Base-by-base conservation (phyloP, 2,797 vertebrate species). In the Tenualosa thibaudeaui region DNA sequence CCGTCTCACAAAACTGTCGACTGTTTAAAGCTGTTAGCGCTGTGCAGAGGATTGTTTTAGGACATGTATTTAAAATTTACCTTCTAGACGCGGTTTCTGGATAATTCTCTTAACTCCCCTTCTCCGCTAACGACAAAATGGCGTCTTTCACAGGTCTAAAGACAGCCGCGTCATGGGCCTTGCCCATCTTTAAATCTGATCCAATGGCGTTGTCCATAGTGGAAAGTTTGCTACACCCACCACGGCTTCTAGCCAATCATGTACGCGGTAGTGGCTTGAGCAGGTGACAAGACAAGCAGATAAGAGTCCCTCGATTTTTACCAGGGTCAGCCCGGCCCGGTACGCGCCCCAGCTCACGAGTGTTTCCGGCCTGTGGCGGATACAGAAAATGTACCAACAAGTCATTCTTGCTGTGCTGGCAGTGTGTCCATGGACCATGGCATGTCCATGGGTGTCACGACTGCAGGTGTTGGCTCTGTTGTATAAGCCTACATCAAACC, bases 41-140 rank as follows among this genome's bases (percentile, higher is more conserved):
- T 78, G 17, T 78, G 71, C 37, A 78, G 17, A 19, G 5, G 13
- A 37, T 15, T 43, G 37, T 43, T 43, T 40, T 19, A 75, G 13
- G 7, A 46, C 19, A 46, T 78, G 43, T 17, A 78, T 43, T 46
- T 43, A 19, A 78, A 78, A 19, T 37, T 88, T 82, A 87, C 83
- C 82, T 89, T 83, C 91, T 92, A 90, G 90, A 90, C 85, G 78
- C 65, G 40, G 86, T 86, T 91, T 90, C 92, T 91, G 88, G 82
- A 81, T 88, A 82, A 89, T 89, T 92, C 92, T 87, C 88, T 86
- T 17, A 83, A 86, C 86, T 93, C 85, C 88, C 53, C 87, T 83
- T 88, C 89, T 85, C 91, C 90, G 89, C 90, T 90, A 89, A 90
- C 90, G 90, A 92, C 88, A 93, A 94, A 94, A 94, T 94, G 94